A percentile compares a stretch with the other conserved stretches of the same genome.
These are phyloP conservation scores for Labrus mixtus DNA, from an alignment of 2,113 vertebrate species.

Conservation along the genomic window DNA sequence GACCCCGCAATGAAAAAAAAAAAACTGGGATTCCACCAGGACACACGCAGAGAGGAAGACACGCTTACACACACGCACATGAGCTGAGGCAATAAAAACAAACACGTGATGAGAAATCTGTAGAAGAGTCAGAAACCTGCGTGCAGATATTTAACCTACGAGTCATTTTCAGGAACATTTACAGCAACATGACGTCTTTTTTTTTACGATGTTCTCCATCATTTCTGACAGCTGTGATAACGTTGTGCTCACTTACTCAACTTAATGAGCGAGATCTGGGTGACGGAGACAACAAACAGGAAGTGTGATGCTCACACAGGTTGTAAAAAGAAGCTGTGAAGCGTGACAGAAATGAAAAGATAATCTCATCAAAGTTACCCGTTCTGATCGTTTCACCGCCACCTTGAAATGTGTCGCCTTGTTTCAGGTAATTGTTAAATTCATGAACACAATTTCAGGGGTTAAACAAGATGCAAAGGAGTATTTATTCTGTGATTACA, in stretches of 20 bases:
- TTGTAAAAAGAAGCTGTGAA: too few relatives aligned
- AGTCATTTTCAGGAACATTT: background rate
- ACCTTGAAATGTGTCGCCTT: too few relatives aligned
- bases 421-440: too few relatives aligned
- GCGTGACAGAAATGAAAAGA: too few relatives aligned
- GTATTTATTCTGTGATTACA: too few relatives aligned
- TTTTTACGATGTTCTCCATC: background rate
- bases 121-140: background rate
- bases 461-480: too few relatives aligned
- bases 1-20: slow-evolving; percentile 64
- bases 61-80: slow-evolving; percentile 2
- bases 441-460: too few relatives aligned
- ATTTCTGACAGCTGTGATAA: background rate
- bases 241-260: background rate
- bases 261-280: background rate
- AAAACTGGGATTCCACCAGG: slow-evolving; percentile 52
- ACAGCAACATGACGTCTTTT: background rate
- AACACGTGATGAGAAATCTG: slow-evolving; percentile 9
- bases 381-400: too few relatives aligned
- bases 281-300: background rate
- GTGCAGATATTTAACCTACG: too few relatives aligned
- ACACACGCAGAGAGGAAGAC: slow-evolving; percentile 28
- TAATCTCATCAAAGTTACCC: too few relatives aligned
- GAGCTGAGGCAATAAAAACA: slow-evolving; percentile 14
- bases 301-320: background rate